Evolutionary conservation across 2,888 invertebrate genomes (phyloP), one percentile per base, ranked within the genome.

Genomic region (Perizoma affinitatum): DNA sequence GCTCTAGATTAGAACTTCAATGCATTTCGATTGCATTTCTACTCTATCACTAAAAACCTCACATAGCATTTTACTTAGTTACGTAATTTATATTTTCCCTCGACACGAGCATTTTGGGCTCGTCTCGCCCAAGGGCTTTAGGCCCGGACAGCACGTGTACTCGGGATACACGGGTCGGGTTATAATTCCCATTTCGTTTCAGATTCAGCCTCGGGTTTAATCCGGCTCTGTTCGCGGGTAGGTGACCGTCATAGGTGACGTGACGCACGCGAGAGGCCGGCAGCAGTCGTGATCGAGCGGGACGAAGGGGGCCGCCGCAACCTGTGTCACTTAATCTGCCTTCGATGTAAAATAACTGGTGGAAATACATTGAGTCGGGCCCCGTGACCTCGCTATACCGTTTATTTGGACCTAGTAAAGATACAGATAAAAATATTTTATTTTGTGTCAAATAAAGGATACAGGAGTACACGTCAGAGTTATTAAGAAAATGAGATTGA

Each of bases 161-260:
- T 40, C 22, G 6, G 35, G 10, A 36, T 44, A 52, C 44, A 44
- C 44, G 44, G 44, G 22, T 34, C 9, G 34, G 46, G n/a, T 3
- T 38, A n/a, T 35, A 46, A 9, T n/a, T 45, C 9, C n/a, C 36
- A 49, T 43, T 55, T 43, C 33, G 34, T 38, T 50, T 51, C 40
- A 54, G 38, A 38, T 38, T 51, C 35, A 36, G 34, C 7, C 5
- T 34, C 55, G 7, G 41, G 7, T 7, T 34, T 48, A 49, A 45
- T 52, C 52, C 45, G 46, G 41, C 57, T 34, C 48, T 49, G 53
- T 59, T 68, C 72, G 76, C 78, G 80, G 80, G 79, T 80, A 76
- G 76, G 70, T 77, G 82, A 79, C 78, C 78, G 78, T 77, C 71
- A 74, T 76, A 75, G 78, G 81, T 80, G 80, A 81, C 82, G 84